Evolutionary conservation across 2,797 vertebrate genomes (phyloP).

Genomic region (Darevskia mixta): DNA sequence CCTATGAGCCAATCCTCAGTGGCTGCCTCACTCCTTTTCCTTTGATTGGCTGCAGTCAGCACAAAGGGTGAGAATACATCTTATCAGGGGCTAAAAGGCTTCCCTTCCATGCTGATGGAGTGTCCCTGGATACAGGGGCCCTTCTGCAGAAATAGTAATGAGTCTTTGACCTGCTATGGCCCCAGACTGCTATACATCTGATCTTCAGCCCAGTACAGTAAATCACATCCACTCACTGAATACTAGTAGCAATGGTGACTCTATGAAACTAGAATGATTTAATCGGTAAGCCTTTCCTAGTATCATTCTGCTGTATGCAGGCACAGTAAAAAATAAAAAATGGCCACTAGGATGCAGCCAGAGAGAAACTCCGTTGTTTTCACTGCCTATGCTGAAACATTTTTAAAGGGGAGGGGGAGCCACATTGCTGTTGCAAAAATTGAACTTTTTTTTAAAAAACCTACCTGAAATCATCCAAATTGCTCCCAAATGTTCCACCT

Average conservation of each 20-base stretch:
- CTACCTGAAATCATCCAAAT: neutral
- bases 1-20: no score
- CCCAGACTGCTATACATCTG: no score
- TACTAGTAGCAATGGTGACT: neutral
- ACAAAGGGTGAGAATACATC: no score
- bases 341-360: neutral
- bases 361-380: neutral
- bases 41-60: no score
- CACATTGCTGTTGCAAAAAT: no score
- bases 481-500: neutral
- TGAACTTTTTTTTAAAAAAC: neutral
- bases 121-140: no score
- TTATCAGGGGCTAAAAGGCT: no score
- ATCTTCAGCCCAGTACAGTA: neutral
- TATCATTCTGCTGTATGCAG: neutral
- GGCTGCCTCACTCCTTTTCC: no score
- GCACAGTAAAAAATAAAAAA: neutral
- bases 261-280: neutral
- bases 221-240: neutral
- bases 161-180: no score
- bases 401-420: no score
- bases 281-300: neutral
- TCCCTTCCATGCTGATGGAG: no score
- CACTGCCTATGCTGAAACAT: neutral
- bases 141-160: no score